Evolutionary conservation across 2,888 invertebrate genomes (phyloP), one percentile per base, ranked within the genome.

Genomic region (Lycocerus yunnanus): DNA sequence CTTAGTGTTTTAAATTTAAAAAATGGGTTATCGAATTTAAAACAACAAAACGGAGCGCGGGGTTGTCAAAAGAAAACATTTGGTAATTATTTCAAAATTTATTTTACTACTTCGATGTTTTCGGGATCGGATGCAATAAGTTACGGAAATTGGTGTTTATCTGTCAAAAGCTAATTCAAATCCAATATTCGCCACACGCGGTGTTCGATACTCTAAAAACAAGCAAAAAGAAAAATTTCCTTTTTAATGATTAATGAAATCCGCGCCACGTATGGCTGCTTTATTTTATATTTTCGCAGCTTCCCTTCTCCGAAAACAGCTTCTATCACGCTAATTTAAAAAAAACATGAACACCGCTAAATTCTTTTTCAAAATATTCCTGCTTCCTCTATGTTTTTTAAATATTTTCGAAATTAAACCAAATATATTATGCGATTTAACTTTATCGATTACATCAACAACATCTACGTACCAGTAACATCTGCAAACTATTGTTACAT

Each of bases 131-230:
- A 20, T 24, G 65, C 15, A 70, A 61, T 14, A 61, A 63, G 27
- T n/a, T 43, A 65, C 58, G 67, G 67, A 72, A 27, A 72, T 68
- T 68, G 68, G 20, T 21, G 61, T 67, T 61, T 68, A 67, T 61
- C 61, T 43, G 15, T 15, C 15, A 16, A 15, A 20, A 20, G 60
- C 67, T 16, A 60, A 61, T 72, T 43, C 43, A 58, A 68, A 72
- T 16, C 63, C 65, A 72, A 72, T 72, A 72, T 72, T 68, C 58
- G 68, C 65, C 58, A 68, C 68, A 68, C 65, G 68, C 58, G 43
- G 43, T 68, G 68, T 66, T 61, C 60, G 43, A 16, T 65, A 16
- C 68, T 27, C 16, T n/a, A 63, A 18, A 63, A 18, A 20, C 18
- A 5, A 63, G 20, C 16, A 63, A 63, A 63, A 63, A 18, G 16